phyloP scores from a whole-genome alignment of 2,888 invertebrate species.

The Ennomos fuscantarius region DNA sequence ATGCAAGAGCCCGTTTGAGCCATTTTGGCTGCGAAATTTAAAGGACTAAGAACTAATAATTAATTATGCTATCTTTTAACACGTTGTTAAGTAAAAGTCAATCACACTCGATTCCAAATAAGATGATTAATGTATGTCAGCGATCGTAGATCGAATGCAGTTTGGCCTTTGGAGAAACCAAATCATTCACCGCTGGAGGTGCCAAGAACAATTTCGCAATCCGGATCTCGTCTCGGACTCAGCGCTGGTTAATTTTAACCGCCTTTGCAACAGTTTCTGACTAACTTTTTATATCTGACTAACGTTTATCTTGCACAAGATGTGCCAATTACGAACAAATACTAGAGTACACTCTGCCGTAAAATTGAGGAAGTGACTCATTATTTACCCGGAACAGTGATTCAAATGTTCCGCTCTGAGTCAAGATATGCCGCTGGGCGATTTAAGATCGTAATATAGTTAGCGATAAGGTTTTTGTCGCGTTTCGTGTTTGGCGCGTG shows the following conservation, averaged over 20 bases:
- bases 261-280: conserved; percentile 29
- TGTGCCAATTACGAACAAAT: conserved; percentile 40
- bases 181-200: conserved; percentile 4
- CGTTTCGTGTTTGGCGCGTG: conserved; percentile 21
- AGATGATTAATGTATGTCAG: background rate
- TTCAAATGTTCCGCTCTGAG: conserved; percentile 72
- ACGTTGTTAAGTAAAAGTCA: background rate
- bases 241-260: conserved; percentile 5
- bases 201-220: conserved; percentile 13
- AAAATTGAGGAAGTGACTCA: conserved; percentile 71
- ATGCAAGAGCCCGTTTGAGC: too few relatives aligned
- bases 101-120: background rate
- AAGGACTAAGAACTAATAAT: too few relatives aligned
- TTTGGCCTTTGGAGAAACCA: conserved; percentile 1
- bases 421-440: conserved; percentile 47
- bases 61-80: too few relatives aligned
- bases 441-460: conserved; percentile 38
- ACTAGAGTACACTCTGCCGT: conserved; percentile 35
- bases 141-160: conserved; percentile 1
- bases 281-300: conserved; percentile 36
- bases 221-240: conserved; percentile 30
- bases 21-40: too few relatives aligned
- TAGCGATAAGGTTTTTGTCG: conserved; percentile 47
- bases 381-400: conserved; percentile 74
- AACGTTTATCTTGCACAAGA: conserved; percentile 44